These are phyloP conservation scores for Drosophila funebris DNA, from an alignment of 1,140 invertebrate genomes.

Conservation along the genomic window DNA sequence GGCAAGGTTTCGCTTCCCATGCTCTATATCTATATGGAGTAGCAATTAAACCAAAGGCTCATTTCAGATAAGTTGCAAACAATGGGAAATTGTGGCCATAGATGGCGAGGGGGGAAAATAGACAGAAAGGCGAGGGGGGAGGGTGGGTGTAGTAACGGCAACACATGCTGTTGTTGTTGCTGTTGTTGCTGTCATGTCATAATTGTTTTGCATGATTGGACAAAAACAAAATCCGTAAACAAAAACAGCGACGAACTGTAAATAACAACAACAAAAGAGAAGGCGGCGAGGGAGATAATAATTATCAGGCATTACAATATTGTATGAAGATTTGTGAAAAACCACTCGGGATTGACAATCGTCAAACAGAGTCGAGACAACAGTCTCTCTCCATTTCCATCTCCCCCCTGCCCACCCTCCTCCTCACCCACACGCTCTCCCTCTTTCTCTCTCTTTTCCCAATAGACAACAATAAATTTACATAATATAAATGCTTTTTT, in stretches of 20 bases:
- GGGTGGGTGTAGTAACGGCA: too few species aligned
- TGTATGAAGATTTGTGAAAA: background rate
- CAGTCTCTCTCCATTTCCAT: background rate
- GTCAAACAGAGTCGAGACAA: background rate
- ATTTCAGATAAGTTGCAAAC: too few species aligned
- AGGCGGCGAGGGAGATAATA: background rate
- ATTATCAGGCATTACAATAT: conserved; percentile 18
- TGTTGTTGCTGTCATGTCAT: background rate
- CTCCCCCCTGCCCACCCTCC: too few species aligned
- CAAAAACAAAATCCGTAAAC: conserved; percentile 25
- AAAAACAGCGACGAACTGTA: conserved; percentile 15
- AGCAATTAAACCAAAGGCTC: too few species aligned
- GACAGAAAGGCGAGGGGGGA: too few species aligned
- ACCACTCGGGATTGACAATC: background rate
- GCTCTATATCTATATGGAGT: too few species aligned
- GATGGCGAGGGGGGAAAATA: too few species aligned
- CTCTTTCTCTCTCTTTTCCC: background rate
- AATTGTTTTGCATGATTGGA: conserved; percentile 28
- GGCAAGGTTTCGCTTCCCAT: background rate
- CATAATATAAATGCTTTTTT: background rate
- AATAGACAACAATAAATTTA: conserved; percentile 13
- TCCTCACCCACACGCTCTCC: background rate
- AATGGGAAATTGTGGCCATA: too few species aligned
- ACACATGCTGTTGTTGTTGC: conserved; percentile 5
- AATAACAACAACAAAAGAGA: background rate